phyloP scores from a whole-genome alignment of 1,140 invertebrate genomes.

The Drosophila burlai region DNA sequence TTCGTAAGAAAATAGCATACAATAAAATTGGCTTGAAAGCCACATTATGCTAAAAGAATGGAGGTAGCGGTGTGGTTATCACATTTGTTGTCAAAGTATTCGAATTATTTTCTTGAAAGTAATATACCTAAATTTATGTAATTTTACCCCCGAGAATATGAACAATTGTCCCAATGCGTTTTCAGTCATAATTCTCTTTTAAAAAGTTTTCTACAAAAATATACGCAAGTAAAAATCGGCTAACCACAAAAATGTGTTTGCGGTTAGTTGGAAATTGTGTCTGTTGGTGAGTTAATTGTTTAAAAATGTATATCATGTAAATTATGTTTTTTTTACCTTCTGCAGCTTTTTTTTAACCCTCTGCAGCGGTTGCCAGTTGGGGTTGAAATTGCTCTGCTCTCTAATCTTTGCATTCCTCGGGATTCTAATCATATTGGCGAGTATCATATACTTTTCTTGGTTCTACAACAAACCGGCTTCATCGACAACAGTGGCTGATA shows the following conservation, averaged over 20 bases:
- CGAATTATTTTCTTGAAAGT: slow-evolving; percentile 42
- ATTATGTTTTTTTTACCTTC: neutral
- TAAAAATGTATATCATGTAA: neutral
- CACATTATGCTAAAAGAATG: too few relatives aligned
- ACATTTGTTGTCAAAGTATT: slow-evolving; percentile 6
- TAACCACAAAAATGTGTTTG: slow-evolving; percentile 10
- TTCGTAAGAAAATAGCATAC: too few relatives aligned
- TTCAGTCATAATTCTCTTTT: slow-evolving; percentile 22
- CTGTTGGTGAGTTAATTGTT: slow-evolving; percentile 29
- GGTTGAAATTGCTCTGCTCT: neutral
- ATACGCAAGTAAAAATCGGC: neutral
- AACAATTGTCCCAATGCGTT: slow-evolving; percentile 17
- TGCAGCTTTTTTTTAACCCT: slow-evolving; percentile 7
- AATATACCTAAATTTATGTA: slow-evolving; percentile 37
- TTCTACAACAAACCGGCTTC: slow-evolving; percentile 21
- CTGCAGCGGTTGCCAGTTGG: slow-evolving; percentile 25
- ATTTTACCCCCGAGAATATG: slow-evolving; percentile 34
- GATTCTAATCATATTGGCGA: slow-evolving; percentile 1
- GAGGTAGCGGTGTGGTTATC: too few relatives aligned
- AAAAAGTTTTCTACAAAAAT: slow-evolving; percentile 4
- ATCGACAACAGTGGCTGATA: neutral
- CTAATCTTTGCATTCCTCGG: neutral
- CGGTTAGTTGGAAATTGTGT: too few relatives aligned
- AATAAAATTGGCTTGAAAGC: too few relatives aligned
- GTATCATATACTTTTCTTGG: slow-evolving; percentile 42